Evolutionary conservation across 2,797 vertebrate species (phyloP), one percentile per base, ranked within the genome.

Genomic region (Parambassis ranga): DNA sequence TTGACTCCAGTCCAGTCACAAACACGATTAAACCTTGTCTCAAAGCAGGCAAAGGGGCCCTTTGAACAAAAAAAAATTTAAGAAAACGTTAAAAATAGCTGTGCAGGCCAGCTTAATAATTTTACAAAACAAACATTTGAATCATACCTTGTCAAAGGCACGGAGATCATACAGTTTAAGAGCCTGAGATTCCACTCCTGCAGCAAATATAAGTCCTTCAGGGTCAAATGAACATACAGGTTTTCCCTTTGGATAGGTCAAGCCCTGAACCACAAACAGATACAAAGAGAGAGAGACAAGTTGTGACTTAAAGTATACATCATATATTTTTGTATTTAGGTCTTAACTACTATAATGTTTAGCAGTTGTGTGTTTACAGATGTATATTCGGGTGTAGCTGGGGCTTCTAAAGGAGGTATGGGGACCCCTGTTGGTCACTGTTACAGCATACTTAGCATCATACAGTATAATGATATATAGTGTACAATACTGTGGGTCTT

Each of bases 211-310:
- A 74, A 96, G 89, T 5, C 96, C 96, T 73, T 97, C 96, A 4
- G 95, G 95, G 75, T 98, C 96, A 89, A 96, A 98, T 18, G 95
- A 96, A 71, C 96, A 98, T 2, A 97, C 93, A n/a, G 96, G 95
- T 57, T 94, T 95, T 37, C 95, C 95, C 48, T 96, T 91, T 8
- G 95, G 93, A 85, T 96, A 94, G 78, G 95, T 96, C 58, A 95
- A 81, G 52, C 95, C 96, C 96, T 98, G 80, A 44, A 76, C 77
- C 20, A 79, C 28, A 77, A 28, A 71, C 3, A 35, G 20, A 38
- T 1, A 5, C 11, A 50, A 10, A 43, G 10, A 28, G 10, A 20
- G 51, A 56, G 4, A 22, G 4, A 37, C 8, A 52, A 3, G 2
- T 2, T 4, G 14, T 2, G 52, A 42, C 18, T 51, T 3, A 2